Percentiles rank a stretch among this genome's conserved stretches.
Conservation (phyloP, 2,113 vertebrate genomes). For the Galeopterus variegatus region DNA sequence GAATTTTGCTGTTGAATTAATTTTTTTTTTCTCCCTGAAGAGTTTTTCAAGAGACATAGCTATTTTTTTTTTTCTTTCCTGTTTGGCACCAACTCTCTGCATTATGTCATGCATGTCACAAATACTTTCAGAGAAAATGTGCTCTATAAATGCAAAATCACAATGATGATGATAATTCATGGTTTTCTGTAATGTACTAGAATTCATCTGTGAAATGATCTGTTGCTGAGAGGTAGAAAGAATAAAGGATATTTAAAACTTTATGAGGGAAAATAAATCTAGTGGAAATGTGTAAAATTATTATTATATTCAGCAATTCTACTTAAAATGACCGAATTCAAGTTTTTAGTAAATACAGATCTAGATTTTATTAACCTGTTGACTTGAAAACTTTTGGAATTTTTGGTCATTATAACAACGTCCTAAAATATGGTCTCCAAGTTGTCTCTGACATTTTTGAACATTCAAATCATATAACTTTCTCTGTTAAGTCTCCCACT, state of each 20-base stretch:
- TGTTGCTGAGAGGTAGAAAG: neutral
- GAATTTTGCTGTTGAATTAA: neutral
- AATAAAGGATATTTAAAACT: slow-evolving; percentile 19
- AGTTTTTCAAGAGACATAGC: neutral
- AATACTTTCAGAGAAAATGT: neutral
- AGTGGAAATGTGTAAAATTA: neutral
- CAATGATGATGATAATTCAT: slow-evolving; percentile 4
- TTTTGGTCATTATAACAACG: neutral
- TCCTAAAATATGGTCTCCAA: neutral
- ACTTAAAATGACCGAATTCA: neutral
- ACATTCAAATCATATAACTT: neutral
- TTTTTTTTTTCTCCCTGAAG: neutral
- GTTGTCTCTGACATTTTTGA: neutral
- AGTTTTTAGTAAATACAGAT: neutral
- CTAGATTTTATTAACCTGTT: slow-evolving; percentile 5
- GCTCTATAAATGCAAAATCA: slow-evolving; percentile 33
- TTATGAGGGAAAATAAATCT: neutral
- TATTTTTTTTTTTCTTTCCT: neutral
- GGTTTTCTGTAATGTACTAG: neutral
- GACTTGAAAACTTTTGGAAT: neutral
- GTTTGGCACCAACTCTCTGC: neutral
- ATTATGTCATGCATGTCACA: neutral
- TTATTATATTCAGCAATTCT: neutral
- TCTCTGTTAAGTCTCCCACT: neutral
- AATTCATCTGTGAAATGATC: slow-evolving; percentile 52